Evolutionary conservation across 1,140 invertebrate species (phyloP), one percentile per base, ranked within the genome.

Genomic region (Musca domestica): DNA sequence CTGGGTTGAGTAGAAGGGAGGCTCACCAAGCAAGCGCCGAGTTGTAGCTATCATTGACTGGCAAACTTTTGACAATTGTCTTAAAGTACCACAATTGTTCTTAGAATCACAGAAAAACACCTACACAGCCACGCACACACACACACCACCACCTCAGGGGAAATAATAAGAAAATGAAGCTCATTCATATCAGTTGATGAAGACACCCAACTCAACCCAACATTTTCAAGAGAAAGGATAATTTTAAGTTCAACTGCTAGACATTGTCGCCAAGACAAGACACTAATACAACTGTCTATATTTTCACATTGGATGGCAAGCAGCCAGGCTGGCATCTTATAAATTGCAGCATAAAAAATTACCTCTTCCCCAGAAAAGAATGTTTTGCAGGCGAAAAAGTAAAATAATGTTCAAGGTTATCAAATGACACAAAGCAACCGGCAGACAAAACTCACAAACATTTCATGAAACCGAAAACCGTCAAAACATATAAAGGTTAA

Each of bases 141-240:
- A 56, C 52, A 25, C 2, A 23, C 34, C n/a, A 23, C 56, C 20
- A 6, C 17, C 17, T 34, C 19, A 61, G 15, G 56, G 56, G 30
- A 41, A 41, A 61, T 61, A 61, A 61, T 61, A 61, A 61, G 56
- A 61, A 61, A 61, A 61, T 61, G 56, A 61, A 61, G 56, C 56
- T 61, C 56, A 61, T 61, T 61, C 56, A 30, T 61, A 41, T 34
- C 27, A 34, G 27, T 30, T 10, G 10, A 41, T 2, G 10, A 41
- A 41, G 10, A 30, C 27, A 30, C 27, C 27, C 27, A 41, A 5
- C 34, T 5, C n/a, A n/a, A n/a, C n/a, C 34, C 34, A 41, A 2
- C 10, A 41, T 41, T 41, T 41, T 10, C 5, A 41, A 41, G 10
- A 5, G 34, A 61, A 61, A 61, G 56, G 56, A 61, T 61, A 61